These are phyloP conservation scores for Drosophila lacicola DNA, from an alignment of 2,888 invertebrate species.

Conservation along the genomic window DNA sequence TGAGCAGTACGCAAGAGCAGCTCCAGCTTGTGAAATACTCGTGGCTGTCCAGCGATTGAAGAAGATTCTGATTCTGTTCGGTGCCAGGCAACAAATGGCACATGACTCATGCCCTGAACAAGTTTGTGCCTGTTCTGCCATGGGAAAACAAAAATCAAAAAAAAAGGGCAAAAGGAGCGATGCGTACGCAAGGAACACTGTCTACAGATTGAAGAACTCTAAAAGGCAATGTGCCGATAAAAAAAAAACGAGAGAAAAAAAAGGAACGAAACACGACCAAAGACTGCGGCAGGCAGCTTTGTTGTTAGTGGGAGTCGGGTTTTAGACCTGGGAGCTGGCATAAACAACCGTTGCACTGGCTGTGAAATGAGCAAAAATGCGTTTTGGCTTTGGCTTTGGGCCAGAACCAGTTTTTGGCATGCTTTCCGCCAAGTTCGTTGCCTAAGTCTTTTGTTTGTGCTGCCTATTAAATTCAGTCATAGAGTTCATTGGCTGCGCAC, in stretches of 20 bases:
- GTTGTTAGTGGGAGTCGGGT: conserved; percentile 27
- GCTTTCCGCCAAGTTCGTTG: conserved; percentile 66
- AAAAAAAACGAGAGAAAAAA: conserved; percentile 5
- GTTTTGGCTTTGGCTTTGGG: conserved; percentile 38
- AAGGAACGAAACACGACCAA: not conserved
- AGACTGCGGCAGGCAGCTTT: conserved; percentile 16
- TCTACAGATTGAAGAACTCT: conserved; percentile 30
- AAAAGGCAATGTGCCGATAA: conserved; percentile 45
- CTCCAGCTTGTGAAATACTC: conserved; percentile 68
- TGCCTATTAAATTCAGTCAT: conserved; percentile 50
- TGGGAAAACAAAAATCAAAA: conserved; percentile 50
- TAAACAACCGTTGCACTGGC: conserved; percentile 66
- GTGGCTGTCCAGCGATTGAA: conserved; percentile 38
- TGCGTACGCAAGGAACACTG: conserved; percentile 23
- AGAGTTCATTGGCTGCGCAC: conserved; percentile 72
- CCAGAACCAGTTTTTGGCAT: conserved; percentile 69
- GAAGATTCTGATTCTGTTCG: conserved; percentile 34
- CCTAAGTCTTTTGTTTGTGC: conserved; percentile 76
- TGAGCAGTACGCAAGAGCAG: conserved; percentile 35
- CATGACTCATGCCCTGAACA: conserved; percentile 59
- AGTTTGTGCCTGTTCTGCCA: conserved; percentile 60
- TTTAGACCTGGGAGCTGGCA: conserved; percentile 1
- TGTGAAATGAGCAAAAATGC: conserved; percentile 49
- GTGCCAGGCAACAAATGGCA: conserved; percentile 48
- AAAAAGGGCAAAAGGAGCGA: conserved; percentile 46